phyloP scores from a whole-genome alignment of 2,888 invertebrate genomes.

The Dascillus cervinus region DNA sequence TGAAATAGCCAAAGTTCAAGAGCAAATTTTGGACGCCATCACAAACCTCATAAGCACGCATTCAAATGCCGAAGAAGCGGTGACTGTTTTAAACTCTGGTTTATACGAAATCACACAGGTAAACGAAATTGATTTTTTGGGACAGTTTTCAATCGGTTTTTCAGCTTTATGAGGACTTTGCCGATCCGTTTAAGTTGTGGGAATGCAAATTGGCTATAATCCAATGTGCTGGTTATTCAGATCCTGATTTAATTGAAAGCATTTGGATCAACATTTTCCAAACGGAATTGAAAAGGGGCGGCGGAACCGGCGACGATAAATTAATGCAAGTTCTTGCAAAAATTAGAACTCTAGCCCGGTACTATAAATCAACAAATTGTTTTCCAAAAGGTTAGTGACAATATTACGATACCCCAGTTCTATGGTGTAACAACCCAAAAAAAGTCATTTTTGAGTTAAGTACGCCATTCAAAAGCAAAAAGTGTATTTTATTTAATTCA shows the following conservation, averaged over 20 bases:
- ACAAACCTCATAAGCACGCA: slow-evolving; percentile 41
- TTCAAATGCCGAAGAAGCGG: slow-evolving; percentile 46
- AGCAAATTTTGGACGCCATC: slow-evolving; percentile 60
- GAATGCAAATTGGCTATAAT: slow-evolving; percentile 93
- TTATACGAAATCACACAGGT: slow-evolving; percentile 84
- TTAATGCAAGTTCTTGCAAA: slow-evolving; percentile 66
- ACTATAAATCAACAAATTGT: slow-evolving; percentile 76
- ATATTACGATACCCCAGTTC: too few species aligned
- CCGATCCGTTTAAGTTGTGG: slow-evolving; percentile 82
- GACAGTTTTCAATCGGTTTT: slow-evolving; percentile 15
- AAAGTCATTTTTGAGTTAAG: too few species aligned
- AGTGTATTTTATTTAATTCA: too few species aligned
- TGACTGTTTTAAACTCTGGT: slow-evolving; percentile 68
- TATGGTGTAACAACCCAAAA: too few species aligned
- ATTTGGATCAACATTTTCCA: slow-evolving; percentile 84
- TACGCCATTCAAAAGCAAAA: too few species aligned
- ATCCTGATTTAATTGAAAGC: slow-evolving; percentile 77
- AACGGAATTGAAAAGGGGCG: slow-evolving; percentile 48
- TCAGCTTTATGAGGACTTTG: slow-evolving; percentile 84
- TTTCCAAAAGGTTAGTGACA: slow-evolving; percentile 79
- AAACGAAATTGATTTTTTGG: slow-evolving; percentile 7
- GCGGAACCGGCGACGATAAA: slow-evolving; percentile 48
- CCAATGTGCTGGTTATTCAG: slow-evolving; percentile 89
- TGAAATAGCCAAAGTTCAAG: slow-evolving; percentile 83
- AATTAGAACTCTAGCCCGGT: slow-evolving; percentile 66